Evolutionary conservation across 37 sponge, comb jelly and placozoan genomes (phyloP), one percentile per base, ranked within the genome.

Genomic region (Cliona cf. orientalis): DNA sequence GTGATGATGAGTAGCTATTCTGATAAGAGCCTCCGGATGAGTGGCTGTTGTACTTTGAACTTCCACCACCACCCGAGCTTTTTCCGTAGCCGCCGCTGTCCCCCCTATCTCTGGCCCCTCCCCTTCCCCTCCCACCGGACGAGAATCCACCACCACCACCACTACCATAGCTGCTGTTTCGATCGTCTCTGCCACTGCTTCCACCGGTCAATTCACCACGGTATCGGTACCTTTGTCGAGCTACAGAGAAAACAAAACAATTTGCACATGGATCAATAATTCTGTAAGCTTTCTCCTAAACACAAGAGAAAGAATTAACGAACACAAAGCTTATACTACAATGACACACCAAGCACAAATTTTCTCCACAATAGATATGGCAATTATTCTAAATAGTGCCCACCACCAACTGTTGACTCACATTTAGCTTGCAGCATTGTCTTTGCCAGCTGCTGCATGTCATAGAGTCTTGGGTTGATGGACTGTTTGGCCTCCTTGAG

Each of bases 401-500:
- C 26, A n/a, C n/a, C n/a, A n/a, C n/a, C n/a, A n/a, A n/a, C n/a
- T n/a, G n/a, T n/a, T n/a, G n/a, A 74, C 87, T 74, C 41, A 81
- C 77, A 11, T 38, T 69, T 80, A 12, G 57, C 60, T 4, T 49
- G 33, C 42, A 41, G 36, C 49, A 91, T 78, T 29, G 67, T 43
- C 68, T 86, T 84, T 61, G 93, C 86, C 74, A 82, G 43, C 37
- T 89, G 64, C 44, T 81, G 66, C 74, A 98, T 87, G 7, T 95
- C 82, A 41, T 72, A 79, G 58, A 97, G 87, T n/a, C 80, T 76
- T 0, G 94, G 94, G 17, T 84, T 64, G 2, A 93, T 65, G 23
- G 62, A 40, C 64, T 98, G 99, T n/a, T 82, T 81, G 32, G 94
- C 94, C 73, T 95, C 96, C 64, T 71, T 91, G 25, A 98, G 84